Conservation (phyloP, 2,113 vertebrate genomes). For the Hypocryptadius cinnamomeus region DNA sequence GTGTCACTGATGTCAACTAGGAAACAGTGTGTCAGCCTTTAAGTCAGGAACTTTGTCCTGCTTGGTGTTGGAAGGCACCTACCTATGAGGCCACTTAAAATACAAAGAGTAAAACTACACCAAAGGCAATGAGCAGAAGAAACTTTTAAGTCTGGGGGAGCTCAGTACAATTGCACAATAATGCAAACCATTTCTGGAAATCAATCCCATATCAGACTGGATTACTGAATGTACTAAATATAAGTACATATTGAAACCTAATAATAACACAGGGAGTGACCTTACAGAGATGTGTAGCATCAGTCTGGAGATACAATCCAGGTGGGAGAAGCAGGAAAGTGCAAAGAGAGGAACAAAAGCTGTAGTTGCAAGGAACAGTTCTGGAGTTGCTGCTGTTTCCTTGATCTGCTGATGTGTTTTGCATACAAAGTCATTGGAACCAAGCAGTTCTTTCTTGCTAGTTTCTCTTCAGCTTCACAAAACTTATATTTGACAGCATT, state of each 20-base stretch:
- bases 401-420: neutral
- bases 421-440: neutral
- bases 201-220: neutral
- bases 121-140: neutral
- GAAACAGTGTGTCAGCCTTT: neutral
- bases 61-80: neutral
- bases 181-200: constrained; percentile 5
- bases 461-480: neutral
- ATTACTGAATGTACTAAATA: neutral
- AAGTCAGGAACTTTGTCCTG: neutral
- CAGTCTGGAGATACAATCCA: neutral
- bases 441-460: neutral
- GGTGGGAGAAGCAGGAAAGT: neutral
- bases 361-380: neutral
- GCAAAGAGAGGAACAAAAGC: neutral
- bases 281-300: neutral
- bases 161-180: neutral
- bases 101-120: neutral
- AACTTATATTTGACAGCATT: neutral
- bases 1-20: neutral
- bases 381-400: neutral
- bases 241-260: constrained; percentile 2
- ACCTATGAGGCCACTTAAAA: neutral
- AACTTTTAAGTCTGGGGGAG: neutral
- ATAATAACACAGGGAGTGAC: neutral